A percentile compares a stretch with the other conserved stretches of the same genome.
phyloP scores from a whole-genome alignment of 2,797 vertebrate genomes.

The Malurus splendens region DNA sequence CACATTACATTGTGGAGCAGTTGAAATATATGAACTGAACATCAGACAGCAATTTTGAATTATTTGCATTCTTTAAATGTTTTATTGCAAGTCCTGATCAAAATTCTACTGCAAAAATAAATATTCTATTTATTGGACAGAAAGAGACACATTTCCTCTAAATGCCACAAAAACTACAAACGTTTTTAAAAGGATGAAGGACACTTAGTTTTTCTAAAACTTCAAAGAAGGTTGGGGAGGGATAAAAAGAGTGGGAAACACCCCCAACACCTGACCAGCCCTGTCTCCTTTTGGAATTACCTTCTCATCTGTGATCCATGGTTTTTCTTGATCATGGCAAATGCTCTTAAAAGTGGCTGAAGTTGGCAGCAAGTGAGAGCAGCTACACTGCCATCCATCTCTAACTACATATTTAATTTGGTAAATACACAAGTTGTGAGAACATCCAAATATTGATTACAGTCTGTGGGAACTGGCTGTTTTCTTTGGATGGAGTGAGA shows the following conservation, averaged over 20 bases:
- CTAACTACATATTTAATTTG: neutral
- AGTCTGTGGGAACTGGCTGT: neutral
- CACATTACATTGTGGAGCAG: neutral
- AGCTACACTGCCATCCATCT: neutral
- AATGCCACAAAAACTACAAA: neutral
- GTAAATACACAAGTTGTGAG: neutral
- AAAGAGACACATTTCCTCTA: fast-evolving
- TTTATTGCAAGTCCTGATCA: neutral
- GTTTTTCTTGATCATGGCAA: neutral
- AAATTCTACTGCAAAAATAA: neutral
- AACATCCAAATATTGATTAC: neutral
- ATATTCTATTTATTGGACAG: neutral
- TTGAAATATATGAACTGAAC: neutral
- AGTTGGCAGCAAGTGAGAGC: neutral
- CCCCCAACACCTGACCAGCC: neutral
- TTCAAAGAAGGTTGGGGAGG: neutral
- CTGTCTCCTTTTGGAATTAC: neutral
- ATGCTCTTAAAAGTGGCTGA: neutral
- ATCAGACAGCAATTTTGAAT: neutral
- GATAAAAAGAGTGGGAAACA: neutral
- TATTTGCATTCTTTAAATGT: neutral
- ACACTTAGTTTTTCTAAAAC: neutral
- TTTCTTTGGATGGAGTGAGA: neutral
- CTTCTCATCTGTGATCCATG: neutral
- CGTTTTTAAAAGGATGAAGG: neutral